A percentile compares a stretch with the other conserved stretches of the same genome.
Conservation (phyloP, 1,140 invertebrate species). For the Steinernema khuongi region DNA sequence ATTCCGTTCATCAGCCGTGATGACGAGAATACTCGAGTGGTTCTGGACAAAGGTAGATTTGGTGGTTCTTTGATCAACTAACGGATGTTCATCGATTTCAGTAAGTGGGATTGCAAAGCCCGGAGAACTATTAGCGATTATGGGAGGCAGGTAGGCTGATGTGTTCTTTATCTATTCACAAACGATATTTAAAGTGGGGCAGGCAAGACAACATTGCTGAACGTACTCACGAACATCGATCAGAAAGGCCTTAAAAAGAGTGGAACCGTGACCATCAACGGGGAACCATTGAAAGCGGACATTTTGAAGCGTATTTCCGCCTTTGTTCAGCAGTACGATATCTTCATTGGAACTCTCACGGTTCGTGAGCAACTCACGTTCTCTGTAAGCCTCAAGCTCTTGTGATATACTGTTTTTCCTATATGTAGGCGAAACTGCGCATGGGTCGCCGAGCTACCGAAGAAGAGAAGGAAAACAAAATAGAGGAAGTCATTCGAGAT, state of each 20-base stretch:
- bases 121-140: constrained; percentile 79
- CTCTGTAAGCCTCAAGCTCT: constrained; percentile 31
- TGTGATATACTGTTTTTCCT: background rate
- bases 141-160: constrained; percentile 65
- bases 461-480: constrained; percentile 24
- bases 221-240: constrained; percentile 75
- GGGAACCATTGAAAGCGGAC: background rate
- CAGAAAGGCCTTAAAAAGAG: constrained; percentile 68
- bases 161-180: background rate
- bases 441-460: constrained; percentile 21
- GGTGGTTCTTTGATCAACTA: background rate
- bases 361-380: constrained; percentile 62
- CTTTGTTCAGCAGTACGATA: constrained; percentile 64
- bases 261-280: constrained; percentile 64
- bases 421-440: constrained; percentile 24
- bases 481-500: constrained; percentile 25
- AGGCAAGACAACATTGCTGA: constrained; percentile 87
- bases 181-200: constrained; percentile 65
- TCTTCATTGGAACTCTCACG: constrained; percentile 63
- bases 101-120: constrained; percentile 79
- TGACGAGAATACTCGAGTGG: background rate
- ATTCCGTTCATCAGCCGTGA: background rate
- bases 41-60: background rate
- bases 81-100: constrained; percentile 50
- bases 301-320: constrained; percentile 54